phyloP scores from a whole-genome alignment of 23 tunicate genomes.

The Ciona savignyi region DNA sequence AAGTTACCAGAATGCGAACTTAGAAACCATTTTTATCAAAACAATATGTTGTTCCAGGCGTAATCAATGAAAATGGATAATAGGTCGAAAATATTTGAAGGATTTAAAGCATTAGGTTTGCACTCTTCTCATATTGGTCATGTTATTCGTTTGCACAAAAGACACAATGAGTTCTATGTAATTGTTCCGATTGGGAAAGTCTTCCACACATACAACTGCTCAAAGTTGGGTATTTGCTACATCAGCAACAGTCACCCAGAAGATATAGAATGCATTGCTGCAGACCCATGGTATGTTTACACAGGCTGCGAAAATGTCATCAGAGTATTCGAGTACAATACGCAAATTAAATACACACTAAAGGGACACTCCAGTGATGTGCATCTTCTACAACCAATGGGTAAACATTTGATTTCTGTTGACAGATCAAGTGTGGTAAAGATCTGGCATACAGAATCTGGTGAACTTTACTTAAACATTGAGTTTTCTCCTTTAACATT shows the following conservation, averaged over 20 bases:
- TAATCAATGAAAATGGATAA: neutral
- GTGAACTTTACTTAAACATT: conserved; percentile 27
- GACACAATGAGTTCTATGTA: conserved; percentile 36
- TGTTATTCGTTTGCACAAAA: conserved; percentile 35
- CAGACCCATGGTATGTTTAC: conserved; percentile 49
- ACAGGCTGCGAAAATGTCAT: conserved; percentile 55
- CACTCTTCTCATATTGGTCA: conserved; percentile 72
- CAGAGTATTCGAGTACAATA: conserved; percentile 13
- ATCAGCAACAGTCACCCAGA: conserved; percentile 57
- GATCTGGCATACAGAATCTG: conserved; percentile 62
- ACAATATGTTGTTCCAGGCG: neutral
- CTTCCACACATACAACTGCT: conserved; percentile 56
- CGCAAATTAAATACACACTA: conserved; percentile 19
- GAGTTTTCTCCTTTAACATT: conserved; percentile 40
- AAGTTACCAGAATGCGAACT: no score
- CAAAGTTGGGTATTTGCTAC: conserved; percentile 36
- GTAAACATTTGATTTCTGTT: conserved; percentile 66
- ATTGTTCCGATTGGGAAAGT: conserved; percentile 66
- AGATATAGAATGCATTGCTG: conserved; percentile 81
- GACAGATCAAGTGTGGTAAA: conserved; percentile 47
- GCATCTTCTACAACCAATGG: conserved; percentile 56
- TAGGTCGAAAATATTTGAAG: conserved; percentile 40
- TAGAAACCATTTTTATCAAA: neutral
- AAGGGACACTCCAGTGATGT: conserved; percentile 52
- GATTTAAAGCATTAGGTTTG: conserved; percentile 71